Conservation (phyloP, 2,113 vertebrate genomes). For the Trinectes maculatus region DNA sequence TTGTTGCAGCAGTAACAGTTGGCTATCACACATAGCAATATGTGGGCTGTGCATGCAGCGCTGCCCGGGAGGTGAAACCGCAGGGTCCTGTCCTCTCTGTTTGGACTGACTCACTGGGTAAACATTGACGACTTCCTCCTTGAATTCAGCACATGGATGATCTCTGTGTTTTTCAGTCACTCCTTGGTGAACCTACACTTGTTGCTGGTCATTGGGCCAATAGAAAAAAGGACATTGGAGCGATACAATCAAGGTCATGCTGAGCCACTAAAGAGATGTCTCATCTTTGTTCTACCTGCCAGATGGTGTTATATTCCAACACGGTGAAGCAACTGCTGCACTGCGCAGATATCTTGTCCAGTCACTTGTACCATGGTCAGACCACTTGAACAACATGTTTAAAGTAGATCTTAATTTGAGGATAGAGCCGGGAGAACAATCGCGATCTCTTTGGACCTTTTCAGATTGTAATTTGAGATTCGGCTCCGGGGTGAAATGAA, state of each 20-base stretch:
- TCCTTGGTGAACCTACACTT: conserved; percentile 16
- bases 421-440: conserved; percentile 36
- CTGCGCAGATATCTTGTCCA: conserved; percentile 23
- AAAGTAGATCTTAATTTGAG: conserved; percentile 58
- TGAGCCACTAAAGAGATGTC: conserved; percentile 5
- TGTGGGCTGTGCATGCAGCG: conserved; percentile 32
- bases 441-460: conserved; percentile 32
- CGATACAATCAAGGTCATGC: conserved; percentile 22
- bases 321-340: conserved; percentile 33
- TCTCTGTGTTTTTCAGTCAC: conserved; percentile 7
- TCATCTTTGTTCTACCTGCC: conserved; percentile 30
- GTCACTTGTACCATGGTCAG: conserved; percentile 33
- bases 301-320: conserved; percentile 43
- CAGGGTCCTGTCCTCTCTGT: conserved; percentile 23
- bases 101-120: conserved; percentile 2
- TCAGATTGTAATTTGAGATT: conserved; percentile 65
- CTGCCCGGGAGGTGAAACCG: conserved; percentile 39
- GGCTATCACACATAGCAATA: conserved; percentile 54
- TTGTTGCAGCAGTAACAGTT: conserved; percentile 60
- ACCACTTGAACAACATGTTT: conserved; percentile 47
- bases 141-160: conserved; percentile 11
- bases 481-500: conserved; percentile 61
- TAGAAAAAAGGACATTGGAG: conserved; percentile 15
- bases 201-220: conserved; percentile 34
- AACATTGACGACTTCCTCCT: background rate